Base-by-base conservation (phyloP, 2,888 invertebrate species). In the Gordius sp. region DNA sequence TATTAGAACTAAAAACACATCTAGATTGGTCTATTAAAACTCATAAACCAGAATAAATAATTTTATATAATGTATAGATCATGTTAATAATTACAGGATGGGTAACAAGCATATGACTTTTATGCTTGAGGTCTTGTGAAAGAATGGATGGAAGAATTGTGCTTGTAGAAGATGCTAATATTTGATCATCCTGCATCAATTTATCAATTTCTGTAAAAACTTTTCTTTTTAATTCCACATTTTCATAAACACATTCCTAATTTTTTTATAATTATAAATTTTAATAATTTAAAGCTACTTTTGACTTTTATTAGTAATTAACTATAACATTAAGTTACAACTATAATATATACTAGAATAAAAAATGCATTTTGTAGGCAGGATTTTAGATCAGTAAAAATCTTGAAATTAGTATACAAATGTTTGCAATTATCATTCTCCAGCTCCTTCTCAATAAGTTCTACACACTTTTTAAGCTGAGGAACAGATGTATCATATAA, bases 201-300 rank as follows among this genome's bases (percentile, higher is more conserved):
- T 4, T 4, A 47, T 91, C 89, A 52, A 89, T 69, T 59, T 80
- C 75, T 58, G 72, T 71, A 68, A 79, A 87, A 2, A 89, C 76
- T 64, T 79, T 78, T 60, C 76, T 75, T 67, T 93, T 91, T 63
- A 87, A 68, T 0, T 82, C 79, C 26, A 89, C 68, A 61, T 77
- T 77, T 71, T 93, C 91, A 1, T 87, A 86, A 1, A 89, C 80
- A 68, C 87, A 87, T 74, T 93, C 91, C 71, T 91, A 60, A 2
- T 60, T 59, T 47, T 39, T 28, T 25, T 56, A 26, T 28, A 39
- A 54, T 47, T 2, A 39, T 28, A 26, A 33, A n/a, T n/a, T 16
- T 18, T 18, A 28, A 53, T 28, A 60, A 24, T 53, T 47, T n/a
- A n/a, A n/a, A 56, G 2, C 13, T 2, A 39, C n/a, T 56, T 16